Evolutionary conservation across 2,113 vertebrate species (phyloP), one percentile per base, ranked within the genome.

Genomic region (Diadophis punctatus): DNA sequence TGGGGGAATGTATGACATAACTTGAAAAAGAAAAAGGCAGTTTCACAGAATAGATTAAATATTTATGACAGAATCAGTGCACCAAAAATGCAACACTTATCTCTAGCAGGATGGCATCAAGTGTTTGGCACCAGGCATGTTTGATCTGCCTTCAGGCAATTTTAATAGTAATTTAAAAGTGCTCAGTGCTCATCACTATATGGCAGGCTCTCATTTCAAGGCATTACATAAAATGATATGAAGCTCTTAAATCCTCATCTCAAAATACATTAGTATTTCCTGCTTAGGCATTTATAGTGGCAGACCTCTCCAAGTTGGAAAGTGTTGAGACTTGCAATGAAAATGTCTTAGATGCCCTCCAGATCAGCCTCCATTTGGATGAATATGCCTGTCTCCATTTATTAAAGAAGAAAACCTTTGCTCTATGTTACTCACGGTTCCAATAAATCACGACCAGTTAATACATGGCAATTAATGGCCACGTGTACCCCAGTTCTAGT

Each of bases 131-230:
- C 18, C 51, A 95, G 85, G 3, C 5, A 91, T 93, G 43, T 94
- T 92, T 96, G 53, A 95, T 96, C 8, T 18, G 52, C 27, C 56
- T 91, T 85, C 90, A 94, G 58, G 85, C 89, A 91, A 96, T 96
- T 96, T 96, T 95, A 95, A 88, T 91, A 95, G 87, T 91, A 96
- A 91, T 96, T 96, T 96, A 91, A 94, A 96, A 95, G 91, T 95
- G 95, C 89, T 95, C 60, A 94, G n/a, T 93, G 56, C 51, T 92
- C 86, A 93, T 94, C 68, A 95, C 55, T 96, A 96, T 95, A 94
- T 95, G 92, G 92, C 90, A 97, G 93, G 88, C 90, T 86, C 20
- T 96, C 87, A 95, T 96, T 95, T 96, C 92, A 96, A 96, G 89
- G 94, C 84, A 94, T 95, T 95, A 93, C 20, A 92, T 91, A 95